A percentile compares a stretch with the other conserved stretches of the same genome.
Evolutionary conservation across 2,797 vertebrate species (phyloP).

Genomic region (Sternotherus odoratus): DNA sequence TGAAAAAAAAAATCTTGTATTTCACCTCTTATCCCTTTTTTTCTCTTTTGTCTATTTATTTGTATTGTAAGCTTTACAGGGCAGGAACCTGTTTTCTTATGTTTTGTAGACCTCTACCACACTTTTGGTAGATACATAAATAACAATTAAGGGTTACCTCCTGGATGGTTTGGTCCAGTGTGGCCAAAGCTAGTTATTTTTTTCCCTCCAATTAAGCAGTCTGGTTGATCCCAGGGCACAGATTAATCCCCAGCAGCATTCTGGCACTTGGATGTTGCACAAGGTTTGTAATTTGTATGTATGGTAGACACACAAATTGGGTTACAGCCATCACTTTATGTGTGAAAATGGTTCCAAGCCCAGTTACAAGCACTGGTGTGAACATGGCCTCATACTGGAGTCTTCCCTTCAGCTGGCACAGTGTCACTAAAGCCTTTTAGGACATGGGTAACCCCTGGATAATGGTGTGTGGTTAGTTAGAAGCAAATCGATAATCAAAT

Average conservation of each 20-base stretch:
- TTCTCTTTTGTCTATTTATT: rapidly evolving
- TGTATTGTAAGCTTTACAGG: background rate
- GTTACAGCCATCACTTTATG: background rate
- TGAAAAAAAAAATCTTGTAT: background rate
- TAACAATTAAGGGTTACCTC: background rate
- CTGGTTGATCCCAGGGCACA: background rate
- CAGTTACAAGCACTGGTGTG: rapidly evolving
- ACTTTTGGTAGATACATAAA: background rate
- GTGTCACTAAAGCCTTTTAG: constrained; percentile 47
- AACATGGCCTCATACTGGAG: background rate
- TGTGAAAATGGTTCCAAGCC: constrained; percentile 18
- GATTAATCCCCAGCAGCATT: background rate
- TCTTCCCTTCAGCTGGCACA: constrained; percentile 48
- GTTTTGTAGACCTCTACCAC: background rate
- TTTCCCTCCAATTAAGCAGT: background rate
- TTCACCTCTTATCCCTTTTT: background rate
- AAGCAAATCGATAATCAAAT: constrained; percentile 76
- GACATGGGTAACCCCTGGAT: constrained; percentile 37
- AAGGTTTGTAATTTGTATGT: background rate
- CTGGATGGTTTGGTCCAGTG: background rate
- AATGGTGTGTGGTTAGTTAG: constrained; percentile 33
- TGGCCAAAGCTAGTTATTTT: background rate
- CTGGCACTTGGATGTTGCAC: rapidly evolving
- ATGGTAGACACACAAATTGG: background rate
- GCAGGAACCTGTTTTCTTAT: background rate